These are phyloP conservation scores for Psilanteris sp. DNA, from an alignment of 1,140 invertebrate genomes.

Conservation along the genomic window DNA sequence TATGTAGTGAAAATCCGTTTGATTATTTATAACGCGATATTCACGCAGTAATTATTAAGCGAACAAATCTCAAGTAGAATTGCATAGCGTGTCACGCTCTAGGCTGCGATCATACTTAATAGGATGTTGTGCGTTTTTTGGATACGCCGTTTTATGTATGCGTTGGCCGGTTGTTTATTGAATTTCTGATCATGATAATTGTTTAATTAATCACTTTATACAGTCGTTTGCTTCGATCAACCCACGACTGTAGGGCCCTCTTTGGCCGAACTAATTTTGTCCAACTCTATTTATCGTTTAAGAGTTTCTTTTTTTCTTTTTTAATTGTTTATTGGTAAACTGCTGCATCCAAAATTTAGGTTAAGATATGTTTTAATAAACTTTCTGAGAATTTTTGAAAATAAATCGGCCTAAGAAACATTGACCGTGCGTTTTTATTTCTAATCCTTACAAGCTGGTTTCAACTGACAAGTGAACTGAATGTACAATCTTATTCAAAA, in stretches of 20 bases:
- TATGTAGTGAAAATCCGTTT: constrained; percentile 30
- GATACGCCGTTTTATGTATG: constrained; percentile 8
- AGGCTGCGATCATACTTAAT: not conserved
- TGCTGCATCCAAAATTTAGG: constrained; percentile 28
- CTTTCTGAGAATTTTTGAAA: constrained; percentile 19
- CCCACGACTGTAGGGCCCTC: too few relatives aligned
- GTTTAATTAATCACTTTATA: not conserved
- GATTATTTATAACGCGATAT: constrained; percentile 34
- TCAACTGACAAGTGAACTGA: too few relatives aligned
- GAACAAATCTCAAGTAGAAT: constrained; percentile 3
- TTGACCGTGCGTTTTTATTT: too few relatives aligned
- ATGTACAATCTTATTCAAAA: too few relatives aligned
- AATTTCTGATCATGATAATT: constrained; percentile 8
- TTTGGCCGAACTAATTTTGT: not conserved
- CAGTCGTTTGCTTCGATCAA: not conserved
- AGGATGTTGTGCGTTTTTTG: not conserved
- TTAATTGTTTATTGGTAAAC: too few relatives aligned
- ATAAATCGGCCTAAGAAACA: constrained; percentile 29
- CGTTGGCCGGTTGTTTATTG: constrained; percentile 3
- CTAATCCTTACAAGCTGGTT: too few relatives aligned
- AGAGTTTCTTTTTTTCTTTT: not conserved
- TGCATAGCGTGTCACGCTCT: not conserved
- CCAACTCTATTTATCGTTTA: not conserved
- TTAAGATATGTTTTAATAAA: constrained; percentile 17
- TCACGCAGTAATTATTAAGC: too few relatives aligned